Evolutionary conservation across 2,797 vertebrate genomes (phyloP).

Genomic region (Acipenser transmontanus): DNA sequence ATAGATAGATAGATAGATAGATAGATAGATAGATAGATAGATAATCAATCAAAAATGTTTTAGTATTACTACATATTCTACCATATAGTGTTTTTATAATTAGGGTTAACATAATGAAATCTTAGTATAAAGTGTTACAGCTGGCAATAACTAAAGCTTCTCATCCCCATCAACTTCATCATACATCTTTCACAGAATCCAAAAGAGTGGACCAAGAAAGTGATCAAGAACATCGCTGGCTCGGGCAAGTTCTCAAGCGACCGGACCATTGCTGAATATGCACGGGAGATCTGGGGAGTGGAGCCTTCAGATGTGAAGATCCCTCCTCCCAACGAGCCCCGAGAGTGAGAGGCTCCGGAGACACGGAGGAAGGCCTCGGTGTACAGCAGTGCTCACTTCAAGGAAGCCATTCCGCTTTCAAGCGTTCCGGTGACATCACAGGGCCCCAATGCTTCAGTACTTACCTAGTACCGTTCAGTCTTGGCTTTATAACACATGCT

Average conservation of each 20-base stretch:
- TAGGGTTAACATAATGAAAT: background rate
- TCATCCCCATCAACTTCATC: too few relatives aligned
- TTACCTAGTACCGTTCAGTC: background rate
- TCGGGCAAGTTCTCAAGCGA: slow-evolving; percentile 83
- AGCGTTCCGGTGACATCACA: background rate
- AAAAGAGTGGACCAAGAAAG: slow-evolving; percentile 72
- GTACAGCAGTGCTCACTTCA: background rate
- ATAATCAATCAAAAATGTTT: too few relatives aligned
- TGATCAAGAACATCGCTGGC: slow-evolving; percentile 73
- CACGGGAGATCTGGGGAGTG: slow-evolving; percentile 73
- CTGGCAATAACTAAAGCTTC: background rate
- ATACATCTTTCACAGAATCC: slow-evolving; percentile 51
- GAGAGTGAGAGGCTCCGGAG: slow-evolving; percentile 42
- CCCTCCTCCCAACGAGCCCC: slow-evolving; percentile 67
- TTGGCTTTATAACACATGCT: background rate
- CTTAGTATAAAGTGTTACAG: background rate
- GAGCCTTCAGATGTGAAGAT: slow-evolving; percentile 72
- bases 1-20: too few relatives aligned
- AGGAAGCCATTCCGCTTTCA: background rate
- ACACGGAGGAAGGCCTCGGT: background rate
- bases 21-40: too few relatives aligned
- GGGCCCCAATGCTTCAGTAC: background rate
- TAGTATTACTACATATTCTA: too few relatives aligned
- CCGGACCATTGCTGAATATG: slow-evolving; percentile 70
- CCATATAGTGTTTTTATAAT: too few relatives aligned